Conservation (phyloP, 2,888 invertebrate genomes). For the Eutolmus rufibarbis region DNA sequence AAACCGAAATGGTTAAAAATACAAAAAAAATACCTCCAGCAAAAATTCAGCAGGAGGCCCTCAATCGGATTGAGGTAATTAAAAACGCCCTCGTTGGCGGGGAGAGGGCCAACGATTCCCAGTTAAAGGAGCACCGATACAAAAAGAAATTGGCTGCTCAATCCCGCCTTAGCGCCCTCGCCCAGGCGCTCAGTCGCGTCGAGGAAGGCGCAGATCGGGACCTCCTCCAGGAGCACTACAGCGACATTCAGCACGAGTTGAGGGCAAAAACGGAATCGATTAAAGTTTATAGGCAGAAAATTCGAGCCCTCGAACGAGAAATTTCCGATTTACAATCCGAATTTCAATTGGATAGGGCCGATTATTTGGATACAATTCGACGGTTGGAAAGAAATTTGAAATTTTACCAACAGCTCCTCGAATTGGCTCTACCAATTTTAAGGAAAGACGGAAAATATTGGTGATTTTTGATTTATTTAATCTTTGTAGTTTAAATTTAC, state of each 20-base stretch:
- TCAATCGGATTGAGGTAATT: slow-evolving; percentile 67
- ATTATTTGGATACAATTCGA: slow-evolving; percentile 82
- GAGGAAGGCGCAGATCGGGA: slow-evolving; percentile 75
- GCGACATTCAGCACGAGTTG: slow-evolving; percentile 80
- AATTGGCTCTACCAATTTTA: slow-evolving; percentile 73
- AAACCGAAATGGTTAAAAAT: no score
- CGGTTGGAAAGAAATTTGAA: slow-evolving; percentile 75
- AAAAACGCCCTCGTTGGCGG: slow-evolving; percentile 82
- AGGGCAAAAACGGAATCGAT: slow-evolving; percentile 73
- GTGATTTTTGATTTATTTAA: slow-evolving; percentile 56
- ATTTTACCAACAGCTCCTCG: slow-evolving; percentile 71
- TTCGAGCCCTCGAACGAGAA: slow-evolving; percentile 74
- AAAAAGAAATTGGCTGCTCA: slow-evolving; percentile 76
- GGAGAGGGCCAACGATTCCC: slow-evolving; percentile 75
- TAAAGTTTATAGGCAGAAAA: slow-evolving; percentile 71
- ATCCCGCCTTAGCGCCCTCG: slow-evolving; percentile 67
- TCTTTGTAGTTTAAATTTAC: no score
- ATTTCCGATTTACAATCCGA: slow-evolving; percentile 80
- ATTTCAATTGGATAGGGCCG: slow-evolving; percentile 81
- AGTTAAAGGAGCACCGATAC: slow-evolving; percentile 73
- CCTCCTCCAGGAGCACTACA: slow-evolving; percentile 76
- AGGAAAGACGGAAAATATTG: slow-evolving; percentile 78
- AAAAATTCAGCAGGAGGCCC: slow-evolving; percentile 54
- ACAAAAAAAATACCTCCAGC: neutral
- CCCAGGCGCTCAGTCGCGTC: slow-evolving; percentile 67